phyloP scores from a whole-genome alignment of 2,797 vertebrate species.

The Sternotherus odoratus region DNA sequence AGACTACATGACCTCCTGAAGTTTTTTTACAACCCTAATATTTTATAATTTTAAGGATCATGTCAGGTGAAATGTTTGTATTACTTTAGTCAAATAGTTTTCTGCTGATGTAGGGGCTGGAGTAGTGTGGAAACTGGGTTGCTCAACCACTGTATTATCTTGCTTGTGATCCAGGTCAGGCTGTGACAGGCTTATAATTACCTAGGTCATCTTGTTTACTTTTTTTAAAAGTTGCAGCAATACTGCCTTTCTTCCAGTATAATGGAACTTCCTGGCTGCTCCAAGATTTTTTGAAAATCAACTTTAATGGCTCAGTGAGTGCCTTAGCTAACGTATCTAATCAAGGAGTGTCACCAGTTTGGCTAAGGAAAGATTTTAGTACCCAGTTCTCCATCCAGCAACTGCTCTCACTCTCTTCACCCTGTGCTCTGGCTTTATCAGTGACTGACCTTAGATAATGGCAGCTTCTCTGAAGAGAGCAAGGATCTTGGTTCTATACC shows the following conservation, averaged over 20 bases:
- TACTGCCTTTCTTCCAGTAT: no score
- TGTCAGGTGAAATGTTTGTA: neutral
- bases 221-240: no score
- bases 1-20: no score
- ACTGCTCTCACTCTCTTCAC: neutral
- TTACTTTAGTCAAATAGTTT: neutral
- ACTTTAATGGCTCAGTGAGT: no score
- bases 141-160: no score
- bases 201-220: no score
- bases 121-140: neutral
- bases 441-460: neutral
- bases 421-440: neutral
- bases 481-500: neutral
- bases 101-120: neutral
- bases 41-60: neutral
- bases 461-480: neutral
- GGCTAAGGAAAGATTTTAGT: conserved; percentile 37
- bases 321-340: neutral
- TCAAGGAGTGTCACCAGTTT: neutral
- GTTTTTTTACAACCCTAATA: no score
- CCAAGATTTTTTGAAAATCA: no score
- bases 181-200: no score
- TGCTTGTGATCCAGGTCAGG: no score
- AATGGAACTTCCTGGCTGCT: no score
- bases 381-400: neutral